Base-by-base conservation (phyloP, 2,888 invertebrate genomes). In the Philereme vetulata region DNA sequence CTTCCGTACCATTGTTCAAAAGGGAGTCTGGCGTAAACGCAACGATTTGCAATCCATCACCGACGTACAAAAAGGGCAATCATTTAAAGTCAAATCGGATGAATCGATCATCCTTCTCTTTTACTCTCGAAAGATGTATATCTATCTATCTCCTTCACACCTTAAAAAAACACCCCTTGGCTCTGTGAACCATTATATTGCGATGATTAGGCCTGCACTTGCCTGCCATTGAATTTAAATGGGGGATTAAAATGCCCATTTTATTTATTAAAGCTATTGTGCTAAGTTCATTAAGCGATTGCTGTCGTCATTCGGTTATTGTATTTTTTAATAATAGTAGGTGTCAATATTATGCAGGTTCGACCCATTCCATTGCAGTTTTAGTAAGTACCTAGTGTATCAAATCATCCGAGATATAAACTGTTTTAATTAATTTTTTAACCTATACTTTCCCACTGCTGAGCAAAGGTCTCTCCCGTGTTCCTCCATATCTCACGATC, bases 201-300 rank as follows among this genome's bases (percentile, higher is more conserved):
- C 87, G 86, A 92, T 91, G 91, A 92, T 92, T 92, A 91, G 87
- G 77, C 81, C 78, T 84, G 85, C 91, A 92, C 92, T 91, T 91
- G 91, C 90, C 71, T 77, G 79, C 85, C 83, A 92, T 91, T 92
- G 90, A 91, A 92, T 92, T 90, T 91, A 92, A 92, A 92, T 89
- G 80, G 90, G 88, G 89, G 90, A 91, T 91, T 90, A 90, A 84
- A 86, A 85, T 78, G 85, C 75, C 83, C 82, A 79, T 86, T 88
- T 89, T 89, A 90, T 90, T 88, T 90, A 89, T 91, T 89, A 90
- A 86, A 85, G 77, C 85, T 77, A 89, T 90, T 91, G 88, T 91
- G 78, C 71, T 77, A 79, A 80, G 76, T 88, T 90, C 90, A 91
- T 91, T 90, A 88, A 77, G 81, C 81, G 80, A 85, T 85, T 82